Base-by-base conservation (phyloP, 2,888 invertebrate species). In the Drosophila fulvimacula region DNA sequence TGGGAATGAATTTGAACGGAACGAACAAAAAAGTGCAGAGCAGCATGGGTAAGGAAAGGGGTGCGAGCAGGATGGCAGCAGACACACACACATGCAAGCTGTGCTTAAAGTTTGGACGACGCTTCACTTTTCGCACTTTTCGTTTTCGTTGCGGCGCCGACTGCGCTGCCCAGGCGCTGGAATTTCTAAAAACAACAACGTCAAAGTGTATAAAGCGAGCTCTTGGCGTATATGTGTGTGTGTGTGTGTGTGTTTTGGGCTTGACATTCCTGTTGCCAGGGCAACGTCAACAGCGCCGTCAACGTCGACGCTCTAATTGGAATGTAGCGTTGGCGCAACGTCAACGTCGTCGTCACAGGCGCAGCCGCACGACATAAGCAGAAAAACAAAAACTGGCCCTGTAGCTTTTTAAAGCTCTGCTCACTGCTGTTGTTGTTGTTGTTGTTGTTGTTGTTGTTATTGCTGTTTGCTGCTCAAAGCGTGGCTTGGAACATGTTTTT, bases 101-200 rank as follows among this genome's bases (percentile, higher is more conserved):
- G 55, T 39, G 65, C 68, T 64, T 65, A 70, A 81, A 77, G 73
- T 88, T 87, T 56, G 73, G 51, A 24, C 42, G 19, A 64, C 72
- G 76, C 85, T 86, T 89, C 85, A 85, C 85, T 85, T 89, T 85
- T 85, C 78, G 89, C 85, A 87, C 89, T 89, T 85, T 85, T 89
- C 87, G 82, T 77, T 85, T 85, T 85, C 85, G 84, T 85, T 85
- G 67, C 61, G 74, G 57, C 56, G 65, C 46, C n/a, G 32, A 48
- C 76, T 51, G 70, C 64, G 73, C 68, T 53, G 66, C 57, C 56
- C 32, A 41, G 15, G 46, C 56, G 27, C 44, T 78, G 87, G 78
- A 88, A 84, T 83, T 85, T 88, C 78, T 73, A 75, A 67, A 67
- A 62, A 55, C 53, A 56, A 55, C 27, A 38, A 52, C 27, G 32